Evolutionary conservation across 2,888 invertebrate genomes (phyloP), one percentile per base, ranked within the genome.

Genomic region (Drosophila antonietae): DNA sequence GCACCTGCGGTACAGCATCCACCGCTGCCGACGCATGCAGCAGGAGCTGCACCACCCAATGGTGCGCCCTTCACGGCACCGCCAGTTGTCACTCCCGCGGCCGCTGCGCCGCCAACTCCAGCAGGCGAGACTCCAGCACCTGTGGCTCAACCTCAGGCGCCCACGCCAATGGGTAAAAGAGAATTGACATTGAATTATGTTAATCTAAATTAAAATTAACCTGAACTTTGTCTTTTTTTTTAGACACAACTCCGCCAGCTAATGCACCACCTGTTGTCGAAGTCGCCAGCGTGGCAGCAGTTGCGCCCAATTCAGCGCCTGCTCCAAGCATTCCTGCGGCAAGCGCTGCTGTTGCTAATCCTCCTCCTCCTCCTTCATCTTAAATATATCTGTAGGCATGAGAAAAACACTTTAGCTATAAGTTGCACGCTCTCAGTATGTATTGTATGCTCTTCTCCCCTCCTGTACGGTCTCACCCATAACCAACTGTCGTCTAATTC

Each of bases 351-450:
- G 68, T 74, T 53, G 71, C 65, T 52, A 68, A 71, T 51, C 31
- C 49, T 53, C 73, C 81, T 57, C 73, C 81, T 63, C 83, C 88
- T 58, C 69, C 89, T 35, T 62, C 84, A 77, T 74, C 81, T 68
- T 79, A 79, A 80, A 79, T 57, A 51, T 86, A 83, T 18, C 46
- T 58, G 43, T 88, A 83, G 72, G 79, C 73, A 73, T 56, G 55
- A 66, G 59, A 59, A 78, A 64, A 58, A 68, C 35, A 68, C 35
- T 47, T 65, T 88, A 83, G 80, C 44, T 71, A 31, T 84, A 88
- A 86, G 89, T 79, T 76, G 71, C 68, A 76, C 76, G 76, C 77
- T 86, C 81, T 84, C 81, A 88, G 83, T 81, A 84, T 86, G 71
- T 88, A 83, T 78, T 86, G 83, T 81, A 70, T 83, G 65, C 83